Percentiles rank a stretch among this genome's conserved stretches.
These are phyloP conservation scores for Patagioenas fasciata DNA, from an alignment of 2,113 vertebrate genomes.

Conservation along the genomic window DNA sequence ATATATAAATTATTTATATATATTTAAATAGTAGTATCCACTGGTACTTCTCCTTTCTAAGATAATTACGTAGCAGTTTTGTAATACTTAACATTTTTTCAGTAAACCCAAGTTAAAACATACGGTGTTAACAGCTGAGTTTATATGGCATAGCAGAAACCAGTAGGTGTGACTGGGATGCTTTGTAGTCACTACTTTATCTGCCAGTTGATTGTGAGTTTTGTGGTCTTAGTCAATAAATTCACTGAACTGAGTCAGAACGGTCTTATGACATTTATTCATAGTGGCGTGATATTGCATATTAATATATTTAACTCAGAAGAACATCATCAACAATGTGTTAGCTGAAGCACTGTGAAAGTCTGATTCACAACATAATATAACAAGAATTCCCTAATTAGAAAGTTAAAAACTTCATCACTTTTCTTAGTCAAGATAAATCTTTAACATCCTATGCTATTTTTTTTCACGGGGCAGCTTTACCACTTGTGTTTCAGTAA, in stretches of 20 bases:
- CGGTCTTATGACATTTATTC: slow-evolving; percentile 47
- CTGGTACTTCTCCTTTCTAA: not conserved
- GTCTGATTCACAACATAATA: not conserved
- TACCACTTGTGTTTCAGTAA: slow-evolving; percentile 19
- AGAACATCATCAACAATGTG: not conserved
- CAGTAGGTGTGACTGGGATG: not conserved
- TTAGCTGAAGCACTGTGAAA: not conserved
- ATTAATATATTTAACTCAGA: not conserved
- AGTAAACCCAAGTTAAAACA: not conserved
- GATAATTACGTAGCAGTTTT: not conserved
- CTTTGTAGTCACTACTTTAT: not conserved
- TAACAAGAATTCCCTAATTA: not conserved
- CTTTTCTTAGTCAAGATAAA: not conserved
- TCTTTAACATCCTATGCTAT: not conserved
- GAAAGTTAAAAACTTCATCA: not conserved
- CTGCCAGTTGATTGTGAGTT: not conserved
- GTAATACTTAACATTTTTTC: not conserved
- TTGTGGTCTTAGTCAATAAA: not conserved
- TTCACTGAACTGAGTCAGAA: slow-evolving; percentile 37
- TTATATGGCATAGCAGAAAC: not conserved
- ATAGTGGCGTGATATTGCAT: not conserved
- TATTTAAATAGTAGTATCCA: not conserved
- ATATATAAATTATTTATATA: not conserved
- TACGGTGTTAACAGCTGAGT: not conserved
- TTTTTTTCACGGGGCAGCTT: not conserved